Conservation (phyloP, 2,113 vertebrate genomes). For the Chrysochloris asiatica region DNA sequence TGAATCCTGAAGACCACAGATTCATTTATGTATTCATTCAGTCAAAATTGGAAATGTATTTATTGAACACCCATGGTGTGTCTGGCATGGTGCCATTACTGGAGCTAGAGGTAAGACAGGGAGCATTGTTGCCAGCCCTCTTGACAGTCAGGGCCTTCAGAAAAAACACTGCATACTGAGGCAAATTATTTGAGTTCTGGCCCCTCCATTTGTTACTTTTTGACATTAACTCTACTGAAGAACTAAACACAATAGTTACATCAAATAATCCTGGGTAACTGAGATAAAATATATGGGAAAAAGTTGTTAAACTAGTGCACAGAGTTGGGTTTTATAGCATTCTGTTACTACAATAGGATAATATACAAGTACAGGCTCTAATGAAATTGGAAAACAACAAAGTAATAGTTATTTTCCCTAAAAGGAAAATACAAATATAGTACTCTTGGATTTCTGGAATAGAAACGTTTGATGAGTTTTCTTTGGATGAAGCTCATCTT, state of each 20-base stretch:
- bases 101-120: background rate
- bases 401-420: background rate
- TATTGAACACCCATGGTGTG: background rate
- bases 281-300: too few relatives aligned
- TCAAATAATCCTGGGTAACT: background rate
- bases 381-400: background rate
- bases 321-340: background rate
- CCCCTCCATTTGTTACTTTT: background rate
- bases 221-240: background rate
- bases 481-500: background rate
- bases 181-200: background rate
- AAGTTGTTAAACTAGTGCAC: background rate
- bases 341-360: background rate
- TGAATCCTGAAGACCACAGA: background rate
- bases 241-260: background rate
- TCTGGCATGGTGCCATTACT: too few relatives aligned
- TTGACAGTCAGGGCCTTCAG: accelerated
- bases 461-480: background rate
- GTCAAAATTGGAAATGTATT: background rate
- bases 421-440: background rate
- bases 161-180: background rate
- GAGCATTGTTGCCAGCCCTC: accelerated
- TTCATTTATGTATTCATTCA: background rate
- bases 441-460: background rate
- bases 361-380: accelerated